A percentile compares a stretch with the other conserved stretches of the same genome.
Conservation (phyloP, 2,888 invertebrate species). For the Cheilosia variabilis region DNA sequence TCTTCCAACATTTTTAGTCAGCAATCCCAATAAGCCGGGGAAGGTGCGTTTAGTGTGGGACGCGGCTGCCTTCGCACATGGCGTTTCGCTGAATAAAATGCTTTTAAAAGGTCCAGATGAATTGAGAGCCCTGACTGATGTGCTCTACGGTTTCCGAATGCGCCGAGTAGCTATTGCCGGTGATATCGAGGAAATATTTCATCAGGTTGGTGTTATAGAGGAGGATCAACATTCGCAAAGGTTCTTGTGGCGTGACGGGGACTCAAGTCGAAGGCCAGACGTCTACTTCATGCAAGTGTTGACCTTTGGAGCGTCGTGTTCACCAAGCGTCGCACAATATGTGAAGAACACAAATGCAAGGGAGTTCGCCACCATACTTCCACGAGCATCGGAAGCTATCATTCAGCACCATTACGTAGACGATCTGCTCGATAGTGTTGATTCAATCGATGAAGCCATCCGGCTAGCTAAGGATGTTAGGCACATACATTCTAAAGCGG, state of each 20-base stretch:
- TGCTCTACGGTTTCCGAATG: not conserved
- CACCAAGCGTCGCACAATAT: slow-evolving; percentile 18
- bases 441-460: not conserved
- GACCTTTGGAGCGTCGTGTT: slow-evolving; percentile 22
- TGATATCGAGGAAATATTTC: too few species aligned
- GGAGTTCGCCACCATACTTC: not conserved
- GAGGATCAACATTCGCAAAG: too few species aligned
- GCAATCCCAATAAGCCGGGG: not conserved
- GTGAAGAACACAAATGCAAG: slow-evolving; percentile 16
- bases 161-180: not conserved
- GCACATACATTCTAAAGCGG: slow-evolving; percentile 17
- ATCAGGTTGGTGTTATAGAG: too few species aligned
- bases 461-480: slow-evolving; percentile 1
- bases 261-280: slow-evolving; percentile 6
- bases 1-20: slow-evolving; percentile 8
- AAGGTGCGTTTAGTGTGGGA: slow-evolving; percentile 18
- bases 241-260: slow-evolving; percentile 74
- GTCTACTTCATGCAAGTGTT: slow-evolving; percentile 66
- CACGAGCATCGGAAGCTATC: too few species aligned
- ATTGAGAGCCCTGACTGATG: not conserved
- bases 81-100: slow-evolving; percentile 2
- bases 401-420: slow-evolving; percentile 24
- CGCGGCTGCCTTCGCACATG: slow-evolving; percentile 8
- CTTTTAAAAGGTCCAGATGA: not conserved
- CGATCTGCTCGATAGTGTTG: slow-evolving; percentile 8